phyloP scores from a whole-genome alignment of 2,113 vertebrate species.

The Hypanus sabinus region DNA sequence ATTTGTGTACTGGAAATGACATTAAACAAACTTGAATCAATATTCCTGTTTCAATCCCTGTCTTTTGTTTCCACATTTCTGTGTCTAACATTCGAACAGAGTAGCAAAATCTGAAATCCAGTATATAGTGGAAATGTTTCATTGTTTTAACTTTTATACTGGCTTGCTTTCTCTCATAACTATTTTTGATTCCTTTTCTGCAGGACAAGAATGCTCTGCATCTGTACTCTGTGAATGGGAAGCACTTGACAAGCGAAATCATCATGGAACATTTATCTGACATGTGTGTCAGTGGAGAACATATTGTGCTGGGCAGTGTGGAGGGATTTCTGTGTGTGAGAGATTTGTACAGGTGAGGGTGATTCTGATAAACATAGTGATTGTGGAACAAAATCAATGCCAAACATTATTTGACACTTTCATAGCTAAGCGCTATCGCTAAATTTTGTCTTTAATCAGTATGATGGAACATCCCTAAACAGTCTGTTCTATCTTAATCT shows the following conservation, averaged over 20 bases:
- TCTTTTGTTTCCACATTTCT: not conserved
- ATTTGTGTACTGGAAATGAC: too few relatives aligned
- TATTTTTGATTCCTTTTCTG: constrained; percentile 39
- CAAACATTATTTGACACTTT: not conserved
- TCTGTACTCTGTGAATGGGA: constrained; percentile 90
- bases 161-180: not conserved
- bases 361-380: not conserved
- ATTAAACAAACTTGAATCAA: too few relatives aligned
- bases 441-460: not conserved
- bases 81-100: not conserved
- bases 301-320: constrained; percentile 77
- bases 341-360: constrained; percentile 80
- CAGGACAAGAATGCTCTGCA: constrained; percentile 91
- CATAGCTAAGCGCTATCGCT: not conserved
- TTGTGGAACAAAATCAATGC: not conserved
- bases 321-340: constrained; percentile 86
- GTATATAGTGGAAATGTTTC: not conserved
- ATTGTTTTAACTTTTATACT: not conserved
- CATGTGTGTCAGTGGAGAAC: constrained; percentile 79
- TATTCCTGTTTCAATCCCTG: too few relatives aligned
- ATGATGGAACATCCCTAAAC: not conserved
- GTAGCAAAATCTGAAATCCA: not conserved
- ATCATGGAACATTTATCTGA: constrained; percentile 88
- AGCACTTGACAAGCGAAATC: constrained; percentile 70
- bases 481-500: not conserved